Conservation (phyloP, 1,140 invertebrate genomes). For the Ericerus pela region DNA sequence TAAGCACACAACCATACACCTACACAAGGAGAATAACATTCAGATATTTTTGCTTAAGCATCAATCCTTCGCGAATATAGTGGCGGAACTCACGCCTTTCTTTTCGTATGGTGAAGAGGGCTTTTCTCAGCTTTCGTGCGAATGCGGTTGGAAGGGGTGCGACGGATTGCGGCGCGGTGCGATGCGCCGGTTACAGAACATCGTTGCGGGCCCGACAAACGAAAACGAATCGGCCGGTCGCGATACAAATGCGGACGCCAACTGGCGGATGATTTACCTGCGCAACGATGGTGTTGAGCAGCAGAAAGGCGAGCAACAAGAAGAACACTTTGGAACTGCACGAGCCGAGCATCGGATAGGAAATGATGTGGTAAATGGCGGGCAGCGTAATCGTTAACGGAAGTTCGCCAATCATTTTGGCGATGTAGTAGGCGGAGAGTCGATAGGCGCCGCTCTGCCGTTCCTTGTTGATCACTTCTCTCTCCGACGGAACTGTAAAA, state of each 20-base stretch:
- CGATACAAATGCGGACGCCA: slow-evolving; percentile 3
- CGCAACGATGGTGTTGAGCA: slow-evolving; percentile 61
- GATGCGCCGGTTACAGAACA: too few relatives aligned
- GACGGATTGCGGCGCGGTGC: too few relatives aligned
- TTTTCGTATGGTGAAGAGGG: too few relatives aligned
- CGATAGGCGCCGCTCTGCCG: slow-evolving; percentile 63
- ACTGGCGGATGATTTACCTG: slow-evolving; percentile 35
- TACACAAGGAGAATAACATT: too few relatives aligned
- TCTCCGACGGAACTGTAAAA: slow-evolving; percentile 57
- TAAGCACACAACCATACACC: too few relatives aligned
- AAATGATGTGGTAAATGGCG: slow-evolving; percentile 61
- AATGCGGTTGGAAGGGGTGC: too few relatives aligned
- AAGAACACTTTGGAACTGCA: slow-evolving; percentile 48
- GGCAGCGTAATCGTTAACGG: slow-evolving; percentile 62
- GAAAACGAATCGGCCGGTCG: too few relatives aligned
- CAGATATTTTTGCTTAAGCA: too few relatives aligned
- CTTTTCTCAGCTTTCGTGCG: too few relatives aligned
- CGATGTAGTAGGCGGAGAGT: slow-evolving; percentile 68
- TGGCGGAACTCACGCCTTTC: too few relatives aligned
- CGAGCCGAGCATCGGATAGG: slow-evolving; percentile 59
- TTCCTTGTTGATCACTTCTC: slow-evolving; percentile 72
- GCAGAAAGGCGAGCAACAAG: slow-evolving; percentile 51
- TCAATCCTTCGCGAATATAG: too few relatives aligned
- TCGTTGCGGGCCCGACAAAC: too few relatives aligned
- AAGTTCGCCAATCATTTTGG: slow-evolving; percentile 71